Evolutionary conservation across 2,797 vertebrate genomes (phyloP).

Genomic region (Thaleichthys pacificus): DNA sequence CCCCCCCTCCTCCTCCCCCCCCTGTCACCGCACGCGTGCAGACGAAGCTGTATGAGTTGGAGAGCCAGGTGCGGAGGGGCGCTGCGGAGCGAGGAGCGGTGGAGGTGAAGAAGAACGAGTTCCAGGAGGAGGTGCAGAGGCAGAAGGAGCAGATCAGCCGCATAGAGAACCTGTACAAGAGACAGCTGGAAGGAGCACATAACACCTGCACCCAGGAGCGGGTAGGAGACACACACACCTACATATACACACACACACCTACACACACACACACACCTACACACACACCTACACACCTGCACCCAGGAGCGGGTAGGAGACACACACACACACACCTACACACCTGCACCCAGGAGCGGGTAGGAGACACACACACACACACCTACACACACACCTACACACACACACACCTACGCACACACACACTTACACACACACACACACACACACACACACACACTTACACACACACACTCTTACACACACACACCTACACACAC

Average conservation of each 20-base stretch:
- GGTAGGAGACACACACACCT: slow-evolving; percentile 62
- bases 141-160: slow-evolving; percentile 82
- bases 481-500: too few species aligned
- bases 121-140: slow-evolving; percentile 81
- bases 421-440: background rate
- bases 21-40: slow-evolving; percentile 46
- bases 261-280: too few species aligned
- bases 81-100: slow-evolving; percentile 79
- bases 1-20: too few species aligned
- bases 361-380: slow-evolving; percentile 37
- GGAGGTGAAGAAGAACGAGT: slow-evolving; percentile 85
- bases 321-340: background rate
- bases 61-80: slow-evolving; percentile 80
- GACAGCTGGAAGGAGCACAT: slow-evolving; percentile 80
- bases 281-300: slow-evolving; percentile 57
- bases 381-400: too few species aligned
- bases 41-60: slow-evolving; percentile 85
- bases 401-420: too few species aligned
- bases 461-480: too few species aligned
- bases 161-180: slow-evolving; percentile 83
- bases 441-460: too few species aligned
- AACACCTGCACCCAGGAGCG: slow-evolving; percentile 81
- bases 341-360: slow-evolving; percentile 84
- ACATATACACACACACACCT: too few species aligned
- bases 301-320: slow-evolving; percentile 83